A percentile compares a stretch with the other conserved stretches of the same genome.
Conservation (phyloP, 2,113 vertebrate species). For the Tichodroma muraria region DNA sequence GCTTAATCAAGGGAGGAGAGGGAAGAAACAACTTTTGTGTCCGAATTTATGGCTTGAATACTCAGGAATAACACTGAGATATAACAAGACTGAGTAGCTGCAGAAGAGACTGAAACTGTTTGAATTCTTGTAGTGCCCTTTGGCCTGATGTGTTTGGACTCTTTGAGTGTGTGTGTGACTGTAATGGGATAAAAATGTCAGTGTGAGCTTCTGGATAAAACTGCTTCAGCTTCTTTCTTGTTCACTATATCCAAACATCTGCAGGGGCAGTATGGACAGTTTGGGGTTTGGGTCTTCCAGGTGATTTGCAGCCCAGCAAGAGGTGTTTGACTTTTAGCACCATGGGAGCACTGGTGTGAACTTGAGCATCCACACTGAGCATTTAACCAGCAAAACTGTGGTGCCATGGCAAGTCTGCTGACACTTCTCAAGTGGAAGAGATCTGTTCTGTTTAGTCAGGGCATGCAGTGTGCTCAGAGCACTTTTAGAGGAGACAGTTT, state of each 20-base stretch:
- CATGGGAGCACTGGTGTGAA: accelerated
- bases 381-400: background rate
- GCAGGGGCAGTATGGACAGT: background rate
- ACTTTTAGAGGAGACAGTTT: background rate
- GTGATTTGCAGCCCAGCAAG: background rate
- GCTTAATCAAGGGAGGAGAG: background rate
- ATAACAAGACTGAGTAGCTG: background rate
- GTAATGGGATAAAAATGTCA: constrained; percentile 29
- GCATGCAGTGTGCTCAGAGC: background rate
- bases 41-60: background rate
- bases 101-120: constrained; percentile 15
- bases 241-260: background rate
- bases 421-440: background rate
- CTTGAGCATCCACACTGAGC: background rate
- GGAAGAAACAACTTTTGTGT: background rate
- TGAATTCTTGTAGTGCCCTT: constrained; percentile 35
- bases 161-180: constrained; percentile 14
- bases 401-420: background rate
- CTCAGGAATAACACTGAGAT: background rate
- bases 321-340: background rate
- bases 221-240: background rate
- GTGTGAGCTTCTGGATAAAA: constrained; percentile 19
- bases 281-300: background rate
- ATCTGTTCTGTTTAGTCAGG: background rate
- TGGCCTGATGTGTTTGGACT: constrained; percentile 27